phyloP scores from a whole-genome alignment of 1,140 invertebrate genomes.

The Onthophagus taurus region DNA sequence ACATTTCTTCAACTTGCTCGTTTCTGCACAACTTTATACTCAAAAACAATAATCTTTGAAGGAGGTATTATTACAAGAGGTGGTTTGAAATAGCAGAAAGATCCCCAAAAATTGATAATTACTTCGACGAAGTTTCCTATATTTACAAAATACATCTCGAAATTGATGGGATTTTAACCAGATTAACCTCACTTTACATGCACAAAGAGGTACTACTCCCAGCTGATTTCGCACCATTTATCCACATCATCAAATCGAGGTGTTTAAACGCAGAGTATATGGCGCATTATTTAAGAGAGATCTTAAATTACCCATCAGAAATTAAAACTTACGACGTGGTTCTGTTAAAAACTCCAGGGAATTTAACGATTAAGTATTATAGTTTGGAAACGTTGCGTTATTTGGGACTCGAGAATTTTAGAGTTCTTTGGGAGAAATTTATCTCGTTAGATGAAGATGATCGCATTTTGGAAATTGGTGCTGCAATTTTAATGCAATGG shows the following conservation, averaged over 20 bases:
- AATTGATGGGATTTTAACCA: slow-evolving; percentile 16
- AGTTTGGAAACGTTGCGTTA: slow-evolving; percentile 37
- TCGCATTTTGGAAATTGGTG: slow-evolving; percentile 35
- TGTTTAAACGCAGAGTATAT: slow-evolving; percentile 21
- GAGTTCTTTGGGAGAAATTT: slow-evolving; percentile 31
- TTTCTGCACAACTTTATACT: slow-evolving; percentile 5
- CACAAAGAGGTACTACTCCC: slow-evolving; percentile 24
- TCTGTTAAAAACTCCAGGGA: slow-evolving; percentile 28
- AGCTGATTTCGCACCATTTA: slow-evolving; percentile 23
- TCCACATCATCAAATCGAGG: slow-evolving; percentile 14
- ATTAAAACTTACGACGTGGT: slow-evolving; percentile 25
- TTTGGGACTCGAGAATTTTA: slow-evolving; percentile 31
- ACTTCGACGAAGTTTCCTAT: slow-evolving; percentile 11
- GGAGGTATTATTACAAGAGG: slow-evolving; percentile 19
- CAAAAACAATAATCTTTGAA: slow-evolving; percentile 15
- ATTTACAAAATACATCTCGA: slow-evolving; percentile 19
- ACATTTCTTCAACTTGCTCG: slow-evolving; percentile 10
- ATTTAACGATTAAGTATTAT: slow-evolving; percentile 39
- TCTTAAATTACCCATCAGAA: slow-evolving; percentile 19
- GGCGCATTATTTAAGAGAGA: slow-evolving; percentile 19
- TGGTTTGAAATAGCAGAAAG: not conserved
- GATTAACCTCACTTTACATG: slow-evolving; percentile 22
- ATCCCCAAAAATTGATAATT: not conserved
- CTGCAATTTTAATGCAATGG: slow-evolving; percentile 42
- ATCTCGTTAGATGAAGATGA: slow-evolving; percentile 23